Evolutionary conservation across 2,797 vertebrate species (phyloP).

Genomic region (Manis javanica): DNA sequence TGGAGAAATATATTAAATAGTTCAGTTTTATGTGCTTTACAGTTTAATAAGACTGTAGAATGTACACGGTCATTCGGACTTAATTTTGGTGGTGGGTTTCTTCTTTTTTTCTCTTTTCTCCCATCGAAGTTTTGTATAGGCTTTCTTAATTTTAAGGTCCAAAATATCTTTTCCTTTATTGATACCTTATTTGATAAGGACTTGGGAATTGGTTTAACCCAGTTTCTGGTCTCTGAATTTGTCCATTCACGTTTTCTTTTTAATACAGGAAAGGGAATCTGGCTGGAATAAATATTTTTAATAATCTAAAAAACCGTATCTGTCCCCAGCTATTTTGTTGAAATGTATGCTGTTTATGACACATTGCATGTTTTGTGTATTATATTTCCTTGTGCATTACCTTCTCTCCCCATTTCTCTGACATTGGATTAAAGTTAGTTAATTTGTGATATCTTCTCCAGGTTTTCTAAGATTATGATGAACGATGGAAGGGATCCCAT

Average conservation of each 20-base stretch:
- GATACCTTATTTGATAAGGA: conserved; percentile 52
- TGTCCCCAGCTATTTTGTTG: not conserved
- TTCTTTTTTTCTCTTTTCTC: not conserved
- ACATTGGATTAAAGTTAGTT: conserved; percentile 12
- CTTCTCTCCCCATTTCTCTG: not conserved
- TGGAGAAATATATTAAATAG: conserved; percentile 99
- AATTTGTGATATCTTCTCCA: not conserved
- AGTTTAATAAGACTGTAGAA: conserved; percentile 68
- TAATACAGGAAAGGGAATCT: conserved; percentile 65
- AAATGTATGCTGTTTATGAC: no score
- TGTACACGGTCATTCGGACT: not conserved
- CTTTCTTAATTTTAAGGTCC: conserved; percentile 54
- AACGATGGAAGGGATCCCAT: not conserved
- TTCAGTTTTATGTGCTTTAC: conserved; percentile 82
- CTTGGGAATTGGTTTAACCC: conserved; percentile 67
- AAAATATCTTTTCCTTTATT: conserved; percentile 65
- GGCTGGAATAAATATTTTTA: conserved; percentile 77
- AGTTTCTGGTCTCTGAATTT: conserved; percentile 60
- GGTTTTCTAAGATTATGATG: not conserved
- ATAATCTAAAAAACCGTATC: conserved; percentile 14
- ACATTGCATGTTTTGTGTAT: no score
- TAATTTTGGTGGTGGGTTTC: conserved; percentile 1
- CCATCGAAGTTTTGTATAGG: conserved; percentile 39
- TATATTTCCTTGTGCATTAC: not conserved
- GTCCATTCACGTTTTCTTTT: conserved; percentile 59